These are phyloP conservation scores for Chaetogeoica ovagalla DNA, from an alignment of 2,888 invertebrate genomes.

Conservation along the genomic window DNA sequence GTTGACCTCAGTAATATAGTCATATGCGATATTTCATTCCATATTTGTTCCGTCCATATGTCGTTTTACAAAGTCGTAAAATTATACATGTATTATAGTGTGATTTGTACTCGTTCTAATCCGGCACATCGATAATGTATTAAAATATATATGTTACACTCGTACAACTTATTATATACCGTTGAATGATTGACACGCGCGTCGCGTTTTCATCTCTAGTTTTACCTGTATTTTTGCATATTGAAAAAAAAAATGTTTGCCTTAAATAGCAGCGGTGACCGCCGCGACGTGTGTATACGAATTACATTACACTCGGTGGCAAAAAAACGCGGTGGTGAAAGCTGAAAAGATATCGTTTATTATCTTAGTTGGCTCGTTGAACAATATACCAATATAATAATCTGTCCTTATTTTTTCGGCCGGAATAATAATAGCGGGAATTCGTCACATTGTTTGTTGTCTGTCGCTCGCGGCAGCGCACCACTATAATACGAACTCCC, in stretches of 20 bases:
- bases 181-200: slow-evolving; percentile 21
- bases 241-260: slow-evolving; percentile 14
- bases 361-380: slow-evolving; percentile 18
- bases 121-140: slow-evolving; percentile 1
- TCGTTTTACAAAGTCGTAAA: background rate
- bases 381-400: slow-evolving; percentile 27
- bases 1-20: slow-evolving; percentile 31
- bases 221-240: slow-evolving; percentile 21
- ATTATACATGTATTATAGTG: background rate
- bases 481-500: background rate
- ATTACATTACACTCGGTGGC: slow-evolving; percentile 26
- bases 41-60: slow-evolving; percentile 37
- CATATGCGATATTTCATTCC: slow-evolving; percentile 32
- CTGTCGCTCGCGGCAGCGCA: background rate
- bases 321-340: slow-evolving; percentile 48
- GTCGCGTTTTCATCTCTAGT: background rate
- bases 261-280: slow-evolving; percentile 18
- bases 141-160: slow-evolving; percentile 8
- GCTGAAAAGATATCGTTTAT: slow-evolving; percentile 31
- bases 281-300: slow-evolving; percentile 14
- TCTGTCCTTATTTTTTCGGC: slow-evolving; percentile 41
- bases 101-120: slow-evolving; percentile 37
- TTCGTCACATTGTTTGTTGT: slow-evolving; percentile 39
- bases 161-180: background rate
- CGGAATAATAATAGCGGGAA: slow-evolving; percentile 35